phyloP scores from a whole-genome alignment of 2,888 invertebrate species.

The Drosophila multiciliata region DNA sequence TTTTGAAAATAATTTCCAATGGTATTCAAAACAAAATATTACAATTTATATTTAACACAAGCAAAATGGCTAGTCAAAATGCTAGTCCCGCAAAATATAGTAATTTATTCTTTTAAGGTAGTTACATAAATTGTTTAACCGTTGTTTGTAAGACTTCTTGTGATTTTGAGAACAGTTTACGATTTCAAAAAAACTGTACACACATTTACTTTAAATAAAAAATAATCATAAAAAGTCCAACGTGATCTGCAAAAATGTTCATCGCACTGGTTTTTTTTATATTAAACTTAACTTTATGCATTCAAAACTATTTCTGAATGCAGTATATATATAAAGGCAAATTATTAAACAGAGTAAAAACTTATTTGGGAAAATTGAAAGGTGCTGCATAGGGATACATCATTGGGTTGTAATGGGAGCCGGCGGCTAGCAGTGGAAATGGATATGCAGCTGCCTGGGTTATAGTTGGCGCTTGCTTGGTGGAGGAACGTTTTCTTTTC shows the following conservation, averaged over 20 bases:
- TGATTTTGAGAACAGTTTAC: not conserved
- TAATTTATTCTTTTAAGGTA: no score
- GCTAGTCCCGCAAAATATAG: no score
- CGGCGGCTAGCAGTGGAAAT: constrained; percentile 60
- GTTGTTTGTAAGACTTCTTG: no score
- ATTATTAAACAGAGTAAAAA: constrained; percentile 13
- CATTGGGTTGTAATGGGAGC: constrained; percentile 61
- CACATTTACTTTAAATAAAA: not conserved
- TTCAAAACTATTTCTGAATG: not conserved
- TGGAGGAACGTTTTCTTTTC: constrained; percentile 62
- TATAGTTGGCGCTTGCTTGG: constrained; percentile 44
- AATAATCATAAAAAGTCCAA: not conserved
- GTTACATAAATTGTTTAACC: no score
- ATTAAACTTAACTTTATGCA: not conserved
- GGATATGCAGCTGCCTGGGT: constrained; percentile 56
- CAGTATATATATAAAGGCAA: constrained; percentile 24
- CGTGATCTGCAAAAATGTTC: constrained; percentile 6
- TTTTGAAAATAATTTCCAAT: not conserved
- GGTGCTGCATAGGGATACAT: constrained; percentile 68
- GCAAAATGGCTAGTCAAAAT: no score
- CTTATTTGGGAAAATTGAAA: constrained; percentile 63
- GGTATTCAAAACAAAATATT: no score
- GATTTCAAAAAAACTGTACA: not conserved
- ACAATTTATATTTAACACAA: no score
- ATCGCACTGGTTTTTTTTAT: not conserved